Base-by-base conservation (phyloP, 2,888 invertebrate genomes). In the Rhamnusium bicolor region DNA sequence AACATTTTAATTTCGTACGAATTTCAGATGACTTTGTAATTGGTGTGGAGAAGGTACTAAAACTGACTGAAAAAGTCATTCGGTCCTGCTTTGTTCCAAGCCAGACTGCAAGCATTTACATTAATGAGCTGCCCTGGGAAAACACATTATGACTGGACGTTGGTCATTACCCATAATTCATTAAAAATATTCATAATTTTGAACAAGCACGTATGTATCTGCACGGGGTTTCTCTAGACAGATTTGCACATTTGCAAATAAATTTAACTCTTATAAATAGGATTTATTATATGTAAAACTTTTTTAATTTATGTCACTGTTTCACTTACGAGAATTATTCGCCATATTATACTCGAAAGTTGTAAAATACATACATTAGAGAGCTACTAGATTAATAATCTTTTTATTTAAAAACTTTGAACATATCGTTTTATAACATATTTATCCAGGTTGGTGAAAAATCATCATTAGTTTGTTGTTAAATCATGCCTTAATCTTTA, bases 181-280 rank as follows among this genome's bases (percentile, higher is more conserved):
- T 19, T 21, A 53, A 60, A 60, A 53, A 32, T 60, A 19, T 5
- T n/a, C 12, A 53, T 40, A 40, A n/a, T 40, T 40, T 40, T 40
- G n/a, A 10, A 40, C n/a, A 40, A 40, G 5, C 40, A 40, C 3
- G 12, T 40, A 40, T 40, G 40, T 40, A 40, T 12, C 40, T 40
- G n/a, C 12, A 10, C 12, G n/a, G 40, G 40, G 40, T 3, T 40
- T n/a, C 40, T 40, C 40, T 40, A 14, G 58, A 69, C 61, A 53
- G 19, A 18, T 47, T 32, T 16, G 18, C 72, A 69, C 70, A 73
- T 76, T 75, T 74, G 70, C 69, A 73, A 78, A 76, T 78, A 76
- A 78, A 76, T 78, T 78, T 73, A 74, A 72, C 72, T 71, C 69
- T 72, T 76, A 67, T 76, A 78, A 76, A 76, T 78, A 71, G 72